Conservation (phyloP, 2,888 invertebrate species). For the Lepas anatifera region DNA sequence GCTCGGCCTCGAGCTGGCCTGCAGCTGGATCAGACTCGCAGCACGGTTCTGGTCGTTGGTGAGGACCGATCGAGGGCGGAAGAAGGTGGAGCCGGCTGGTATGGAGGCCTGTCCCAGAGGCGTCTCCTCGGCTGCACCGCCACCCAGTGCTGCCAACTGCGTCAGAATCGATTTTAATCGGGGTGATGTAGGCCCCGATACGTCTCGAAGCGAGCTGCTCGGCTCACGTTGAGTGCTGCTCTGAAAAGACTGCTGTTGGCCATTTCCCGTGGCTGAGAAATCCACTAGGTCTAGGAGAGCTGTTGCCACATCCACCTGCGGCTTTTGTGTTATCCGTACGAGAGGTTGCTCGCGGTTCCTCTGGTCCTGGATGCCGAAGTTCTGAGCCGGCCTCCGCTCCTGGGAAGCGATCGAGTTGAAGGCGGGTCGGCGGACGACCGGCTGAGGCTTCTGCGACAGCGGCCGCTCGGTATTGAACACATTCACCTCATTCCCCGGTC, state of each 20-base stretch:
- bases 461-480: neutral
- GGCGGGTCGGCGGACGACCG: neutral
- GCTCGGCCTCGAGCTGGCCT: no score
- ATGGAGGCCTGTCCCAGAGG: no score
- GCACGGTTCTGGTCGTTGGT: neutral
- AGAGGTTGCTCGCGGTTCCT: neutral
- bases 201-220: neutral
- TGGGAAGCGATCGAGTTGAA: neutral
- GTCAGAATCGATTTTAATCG: neutral
- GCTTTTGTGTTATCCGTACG: no score
- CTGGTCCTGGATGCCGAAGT: no score
- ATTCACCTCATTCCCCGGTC: neutral
- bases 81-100: no score
- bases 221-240: neutral
- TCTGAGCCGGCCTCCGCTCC: neutral
- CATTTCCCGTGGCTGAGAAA: neutral
- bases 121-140: no score
- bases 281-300: neutral
- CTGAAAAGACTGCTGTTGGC: neutral
- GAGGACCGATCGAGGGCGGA: no score
- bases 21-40: no score
- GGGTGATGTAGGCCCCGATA: neutral
- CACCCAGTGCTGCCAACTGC: neutral
- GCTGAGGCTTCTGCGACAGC: neutral
- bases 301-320: neutral